Evolutionary conservation across 1,140 invertebrate genomes (phyloP).

Genomic region (Nautilus pompilius): DNA sequence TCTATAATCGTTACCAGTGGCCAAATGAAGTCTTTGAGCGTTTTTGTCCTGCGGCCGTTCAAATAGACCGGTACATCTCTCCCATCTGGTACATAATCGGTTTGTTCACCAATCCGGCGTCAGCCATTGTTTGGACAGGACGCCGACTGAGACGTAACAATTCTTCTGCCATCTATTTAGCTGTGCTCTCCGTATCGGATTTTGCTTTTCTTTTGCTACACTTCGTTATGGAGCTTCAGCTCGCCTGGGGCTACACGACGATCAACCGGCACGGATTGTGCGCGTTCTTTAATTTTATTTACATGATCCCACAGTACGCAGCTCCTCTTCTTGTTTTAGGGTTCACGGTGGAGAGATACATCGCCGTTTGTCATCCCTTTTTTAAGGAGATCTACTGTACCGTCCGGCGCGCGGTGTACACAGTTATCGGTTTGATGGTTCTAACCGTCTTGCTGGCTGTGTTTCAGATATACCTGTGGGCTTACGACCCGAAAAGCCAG

Average conservation of each 20-base stretch:
- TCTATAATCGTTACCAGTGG: neutral
- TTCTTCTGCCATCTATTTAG: constrained; percentile 49
- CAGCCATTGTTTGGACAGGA: constrained; percentile 42
- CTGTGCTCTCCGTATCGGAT: constrained; percentile 42
- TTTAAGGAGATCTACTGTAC: constrained; percentile 74
- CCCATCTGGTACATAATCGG: constrained; percentile 46
- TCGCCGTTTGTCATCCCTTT: constrained; percentile 76
- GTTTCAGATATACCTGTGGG: constrained; percentile 28
- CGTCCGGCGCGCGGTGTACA: constrained; percentile 66
- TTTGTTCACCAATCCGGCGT: constrained; percentile 40
- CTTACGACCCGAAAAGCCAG: neutral
- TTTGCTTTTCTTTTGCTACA: constrained; percentile 39
- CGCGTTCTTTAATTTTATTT: constrained; percentile 30
- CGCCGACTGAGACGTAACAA: constrained; percentile 34
- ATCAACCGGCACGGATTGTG: constrained; percentile 28
- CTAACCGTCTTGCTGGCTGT: constrained; percentile 15
- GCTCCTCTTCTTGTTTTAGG: constrained; percentile 59
- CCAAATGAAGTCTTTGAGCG: neutral
- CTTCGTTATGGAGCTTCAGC: constrained; percentile 43
- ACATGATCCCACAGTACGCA: constrained; percentile 36
- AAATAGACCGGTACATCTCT: constrained; percentile 31
- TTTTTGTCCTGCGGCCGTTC: constrained; percentile 4
- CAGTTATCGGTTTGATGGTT: constrained; percentile 52
- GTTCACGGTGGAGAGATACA: constrained; percentile 81
- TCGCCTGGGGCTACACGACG: constrained; percentile 36